Percentiles rank a stretch among this genome's conserved stretches.
phyloP scores from a whole-genome alignment of 2,797 vertebrate species.

The Coendou prehensilis region DNA sequence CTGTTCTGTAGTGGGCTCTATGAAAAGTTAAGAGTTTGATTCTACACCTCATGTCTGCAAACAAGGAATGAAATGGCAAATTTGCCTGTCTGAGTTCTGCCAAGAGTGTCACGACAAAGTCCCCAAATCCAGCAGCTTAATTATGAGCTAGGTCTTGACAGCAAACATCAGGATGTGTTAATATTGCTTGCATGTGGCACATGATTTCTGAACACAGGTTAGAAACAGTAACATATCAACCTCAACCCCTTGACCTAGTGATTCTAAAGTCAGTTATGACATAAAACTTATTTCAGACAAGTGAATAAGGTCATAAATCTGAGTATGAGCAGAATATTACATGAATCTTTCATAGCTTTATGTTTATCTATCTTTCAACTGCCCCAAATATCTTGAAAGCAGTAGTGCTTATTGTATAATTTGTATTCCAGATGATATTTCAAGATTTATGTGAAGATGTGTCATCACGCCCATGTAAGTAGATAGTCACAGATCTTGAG shows the following conservation, averaged over 20 bases:
- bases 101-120: conserved; percentile 10
- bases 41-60: neutral
- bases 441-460: neutral
- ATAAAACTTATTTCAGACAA: conserved; percentile 29
- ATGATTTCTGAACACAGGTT: neutral
- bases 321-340: neutral
- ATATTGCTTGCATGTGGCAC: neutral
- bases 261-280: neutral
- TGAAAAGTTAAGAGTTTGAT: neutral
- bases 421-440: neutral
- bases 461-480: neutral
- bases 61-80: conserved; percentile 43
- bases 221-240: neutral
- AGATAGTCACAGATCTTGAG: neutral
- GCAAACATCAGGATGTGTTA: neutral
- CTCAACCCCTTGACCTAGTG: neutral
- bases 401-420: neutral
- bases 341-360: neutral
- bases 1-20: neutral
- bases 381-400: neutral
- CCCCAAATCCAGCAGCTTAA: conserved; percentile 3
- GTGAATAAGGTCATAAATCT: neutral
- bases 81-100: neutral
- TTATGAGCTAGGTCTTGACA: neutral
- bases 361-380: neutral